Percentiles rank a stretch among this genome's conserved stretches.
Evolutionary conservation across 1,140 invertebrate species (phyloP).

Genomic region (Drosophila leontia): DNA sequence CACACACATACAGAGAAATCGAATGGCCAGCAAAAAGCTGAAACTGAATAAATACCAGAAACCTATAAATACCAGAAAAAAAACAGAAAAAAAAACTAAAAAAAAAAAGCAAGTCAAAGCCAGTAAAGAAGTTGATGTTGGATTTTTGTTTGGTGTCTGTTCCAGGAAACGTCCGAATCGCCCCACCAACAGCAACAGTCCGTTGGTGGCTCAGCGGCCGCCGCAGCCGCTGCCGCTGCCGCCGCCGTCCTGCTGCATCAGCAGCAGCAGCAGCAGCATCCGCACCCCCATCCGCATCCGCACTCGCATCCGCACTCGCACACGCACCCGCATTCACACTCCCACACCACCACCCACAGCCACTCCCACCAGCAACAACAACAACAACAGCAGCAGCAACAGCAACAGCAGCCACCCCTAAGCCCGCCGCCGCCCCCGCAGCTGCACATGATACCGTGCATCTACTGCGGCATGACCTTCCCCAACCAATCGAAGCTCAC

Average conservation of each 20-base stretch:
- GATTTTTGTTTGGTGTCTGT: slow-evolving; percentile 95
- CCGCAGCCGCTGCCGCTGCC: slow-evolving; percentile 61
- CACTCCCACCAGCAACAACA: slow-evolving; percentile 32
- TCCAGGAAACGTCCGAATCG: slow-evolving; percentile 93
- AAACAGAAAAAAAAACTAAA: slow-evolving; percentile 44
- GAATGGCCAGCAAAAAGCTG: slow-evolving; percentile 81
- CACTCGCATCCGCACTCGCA: slow-evolving; percentile 72
- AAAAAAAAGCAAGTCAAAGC: slow-evolving; percentile 52
- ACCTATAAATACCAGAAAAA: slow-evolving; percentile 44
- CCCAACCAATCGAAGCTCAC: slow-evolving; percentile 95
- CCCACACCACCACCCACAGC: slow-evolving; percentile 14
- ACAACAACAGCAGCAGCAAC: slow-evolving; percentile 54
- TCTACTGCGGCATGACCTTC: slow-evolving; percentile 94
- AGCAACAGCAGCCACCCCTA: slow-evolving; percentile 47
- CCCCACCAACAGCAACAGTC: slow-evolving; percentile 84
- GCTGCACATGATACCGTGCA: slow-evolving; percentile 90
- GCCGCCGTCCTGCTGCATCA: slow-evolving; percentile 55
- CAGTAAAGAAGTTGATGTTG: slow-evolving; percentile 95
- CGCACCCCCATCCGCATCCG: slow-evolving; percentile 39
- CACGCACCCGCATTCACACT: slow-evolving; percentile 15
- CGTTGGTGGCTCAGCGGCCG: slow-evolving; percentile 47
- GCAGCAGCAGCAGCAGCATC: slow-evolving; percentile 36
- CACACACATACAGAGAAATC: slow-evolving; percentile 55
- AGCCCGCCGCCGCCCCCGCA: slow-evolving; percentile 47
- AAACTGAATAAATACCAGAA: slow-evolving; percentile 75